Base-by-base conservation (phyloP, 2,113 vertebrate genomes). In the Marmota monax region DNA sequence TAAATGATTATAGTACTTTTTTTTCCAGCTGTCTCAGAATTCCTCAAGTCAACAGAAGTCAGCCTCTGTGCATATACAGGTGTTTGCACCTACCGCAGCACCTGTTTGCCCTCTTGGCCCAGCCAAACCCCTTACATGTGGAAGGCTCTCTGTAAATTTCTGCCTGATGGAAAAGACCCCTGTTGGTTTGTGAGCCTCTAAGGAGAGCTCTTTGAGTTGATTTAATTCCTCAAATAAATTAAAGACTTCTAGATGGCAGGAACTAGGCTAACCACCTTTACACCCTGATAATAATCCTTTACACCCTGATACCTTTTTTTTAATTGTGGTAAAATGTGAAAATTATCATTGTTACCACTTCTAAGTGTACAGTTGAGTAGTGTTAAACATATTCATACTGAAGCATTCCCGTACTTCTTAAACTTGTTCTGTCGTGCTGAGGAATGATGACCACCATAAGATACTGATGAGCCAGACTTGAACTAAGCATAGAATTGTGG, bases 121-220 rank as follows among this genome's bases (percentile, higher is more conserved):
- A 67, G 32, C 77, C 7, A 69, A 20, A 69, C 79, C 29, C 42
- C 48, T 39, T 70, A 34, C 11, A 5, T 34, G 3, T 73, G 65
- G 73, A 77, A 92, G 65, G 16, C 27, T n/a, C 27, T 88, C 58
- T 18, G 7, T 67, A 70, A 42, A 72, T 80, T 42, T 83, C 56
- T 88, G 17, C 92, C n/a, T 82, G 42, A 3, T 27, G 58, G 56
- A 18, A 32, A 8, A 17, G 14, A 39, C 56, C 34, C 12, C 67
- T 69, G 9, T 27, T 79, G 56, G 11, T 76, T 27, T 67, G 39
- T 76, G 73, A 90, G 34, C 65, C 73, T 77, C 45, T 67, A 53
- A 70, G 42, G 63, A 58, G 73, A 89, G n/a, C n/a, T 79, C n/a
- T 90, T 82, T 53, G 73, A n/a, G 16, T 88, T 88, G 84, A 67